Percentiles rank a stretch among this genome's conserved stretches.
Conservation (phyloP, 2,797 vertebrate genomes). For the Hylomyscus alleni region DNA sequence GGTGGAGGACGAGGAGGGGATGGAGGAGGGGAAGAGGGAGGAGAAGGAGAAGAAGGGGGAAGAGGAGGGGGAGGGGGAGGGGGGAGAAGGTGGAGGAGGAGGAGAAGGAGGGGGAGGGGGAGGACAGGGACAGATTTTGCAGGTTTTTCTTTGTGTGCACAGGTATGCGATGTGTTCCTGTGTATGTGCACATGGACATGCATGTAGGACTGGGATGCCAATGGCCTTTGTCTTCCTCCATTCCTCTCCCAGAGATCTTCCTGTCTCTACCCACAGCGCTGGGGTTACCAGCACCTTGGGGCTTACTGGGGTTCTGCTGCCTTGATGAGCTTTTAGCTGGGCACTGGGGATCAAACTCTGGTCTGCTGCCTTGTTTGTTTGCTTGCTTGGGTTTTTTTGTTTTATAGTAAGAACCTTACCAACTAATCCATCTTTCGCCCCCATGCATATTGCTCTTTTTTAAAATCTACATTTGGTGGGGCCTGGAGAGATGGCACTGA, state of each 20-base stretch:
- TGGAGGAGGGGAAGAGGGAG: too few species aligned
- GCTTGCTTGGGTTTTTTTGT: background rate
- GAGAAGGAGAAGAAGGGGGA: too few species aligned
- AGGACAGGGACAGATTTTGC: background rate
- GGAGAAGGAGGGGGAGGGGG: fast-evolving
- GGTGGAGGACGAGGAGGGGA: too few species aligned
- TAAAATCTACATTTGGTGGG: background rate
- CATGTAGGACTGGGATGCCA: background rate
- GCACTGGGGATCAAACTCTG: background rate
- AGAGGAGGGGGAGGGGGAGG: too few species aligned
- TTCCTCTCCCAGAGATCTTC: background rate
- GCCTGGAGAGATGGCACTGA: background rate
- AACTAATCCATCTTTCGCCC: background rate
- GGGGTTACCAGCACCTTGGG: background rate
- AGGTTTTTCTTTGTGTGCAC: background rate
- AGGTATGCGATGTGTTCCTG: background rate
- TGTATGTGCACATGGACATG: background rate
- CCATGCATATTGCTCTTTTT: background rate
- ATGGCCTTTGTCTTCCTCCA: background rate
- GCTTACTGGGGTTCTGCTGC: background rate
- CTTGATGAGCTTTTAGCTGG: background rate
- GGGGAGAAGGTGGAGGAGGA: background rate
- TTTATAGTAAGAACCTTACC: background rate
- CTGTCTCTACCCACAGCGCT: background rate
- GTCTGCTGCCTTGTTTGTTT: background rate